Evolutionary conservation across 2,888 invertebrate genomes (phyloP).

Genomic region (Plemyria rubiginata): DNA sequence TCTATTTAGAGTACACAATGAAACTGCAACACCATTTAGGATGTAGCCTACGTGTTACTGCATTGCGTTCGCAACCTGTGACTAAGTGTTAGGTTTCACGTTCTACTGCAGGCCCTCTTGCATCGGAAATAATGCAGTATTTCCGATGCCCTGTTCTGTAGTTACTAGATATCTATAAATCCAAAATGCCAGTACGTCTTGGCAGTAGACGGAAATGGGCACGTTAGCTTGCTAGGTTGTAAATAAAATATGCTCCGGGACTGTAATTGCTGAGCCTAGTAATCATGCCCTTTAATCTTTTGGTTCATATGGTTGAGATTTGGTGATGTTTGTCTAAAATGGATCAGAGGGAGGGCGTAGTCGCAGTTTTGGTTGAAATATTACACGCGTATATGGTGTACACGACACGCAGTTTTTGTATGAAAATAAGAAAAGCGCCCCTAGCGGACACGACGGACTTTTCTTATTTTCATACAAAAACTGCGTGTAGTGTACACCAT

Average conservation of each 20-base stretch:
- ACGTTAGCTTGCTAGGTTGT: not conserved
- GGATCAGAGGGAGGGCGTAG: no score
- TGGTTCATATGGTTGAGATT: no score
- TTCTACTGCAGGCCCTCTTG: slow-evolving; percentile 18
- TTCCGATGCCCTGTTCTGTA: not conserved
- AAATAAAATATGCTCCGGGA: not conserved
- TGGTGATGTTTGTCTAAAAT: no score
- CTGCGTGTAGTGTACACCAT: no score
- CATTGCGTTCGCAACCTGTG: slow-evolving; percentile 15
- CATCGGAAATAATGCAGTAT: not conserved
- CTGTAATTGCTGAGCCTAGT: no score
- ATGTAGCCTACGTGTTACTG: slow-evolving; percentile 25
- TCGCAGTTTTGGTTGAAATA: no score
- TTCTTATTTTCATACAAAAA: no score
- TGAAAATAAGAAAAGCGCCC: no score
- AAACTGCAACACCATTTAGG: slow-evolving; percentile 22
- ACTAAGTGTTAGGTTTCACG: slow-evolving; percentile 25
- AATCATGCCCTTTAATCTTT: not conserved
- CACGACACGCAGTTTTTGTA: no score
- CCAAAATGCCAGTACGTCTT: not conserved
- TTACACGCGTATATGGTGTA: no score
- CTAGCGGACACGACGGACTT: no score
- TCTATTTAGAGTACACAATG: slow-evolving; percentile 17
- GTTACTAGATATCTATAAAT: not conserved
- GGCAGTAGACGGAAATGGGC: not conserved